These are phyloP conservation scores for Odontophorus gujanensis DNA, from an alignment of 2,113 vertebrate species.

Conservation along the genomic window DNA sequence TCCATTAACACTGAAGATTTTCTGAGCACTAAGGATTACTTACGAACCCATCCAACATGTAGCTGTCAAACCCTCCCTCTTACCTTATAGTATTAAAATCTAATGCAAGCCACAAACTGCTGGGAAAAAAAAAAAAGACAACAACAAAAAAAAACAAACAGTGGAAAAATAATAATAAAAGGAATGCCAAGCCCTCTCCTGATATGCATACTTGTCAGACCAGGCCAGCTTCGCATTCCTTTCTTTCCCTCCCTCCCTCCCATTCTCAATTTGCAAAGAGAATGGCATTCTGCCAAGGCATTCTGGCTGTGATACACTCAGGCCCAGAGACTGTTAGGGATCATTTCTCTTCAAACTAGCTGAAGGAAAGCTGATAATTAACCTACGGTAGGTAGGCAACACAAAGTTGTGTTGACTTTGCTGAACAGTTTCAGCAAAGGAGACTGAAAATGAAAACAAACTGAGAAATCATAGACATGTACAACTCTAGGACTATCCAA, in stretches of 20 bases:
- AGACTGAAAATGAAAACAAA: background rate
- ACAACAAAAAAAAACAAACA: background rate
- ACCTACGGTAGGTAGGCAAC: slow-evolving; percentile 33
- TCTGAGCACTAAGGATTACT: background rate
- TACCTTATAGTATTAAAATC: slow-evolving; percentile 2
- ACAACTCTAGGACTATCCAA: background rate
- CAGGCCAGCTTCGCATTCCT: slow-evolving; percentile 31
- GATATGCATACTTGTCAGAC: slow-evolving; percentile 17
- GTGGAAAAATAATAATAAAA: background rate
- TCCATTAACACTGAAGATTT: background rate
- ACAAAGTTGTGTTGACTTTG: background rate
- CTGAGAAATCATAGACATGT: background rate
- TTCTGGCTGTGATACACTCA: background rate
- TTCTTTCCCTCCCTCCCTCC: slow-evolving; percentile 15
- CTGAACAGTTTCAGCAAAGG: background rate
- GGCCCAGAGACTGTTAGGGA: slow-evolving; percentile 15
- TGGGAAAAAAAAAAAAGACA: background rate
- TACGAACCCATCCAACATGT: slow-evolving; percentile 50
- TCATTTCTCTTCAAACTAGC: slow-evolving; percentile 28
- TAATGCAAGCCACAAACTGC: background rate
- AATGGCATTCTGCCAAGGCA: background rate
- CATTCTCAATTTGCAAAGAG: slow-evolving; percentile 1
- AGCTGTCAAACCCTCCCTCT: slow-evolving; percentile 8
- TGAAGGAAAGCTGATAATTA: slow-evolving; percentile 61
- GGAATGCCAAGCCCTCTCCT: slow-evolving; percentile 50